A percentile compares a stretch with the other conserved stretches of the same genome.
These are phyloP conservation scores for Leistus spinibarbis DNA, from an alignment of 2,888 invertebrate species.

Conservation along the genomic window DNA sequence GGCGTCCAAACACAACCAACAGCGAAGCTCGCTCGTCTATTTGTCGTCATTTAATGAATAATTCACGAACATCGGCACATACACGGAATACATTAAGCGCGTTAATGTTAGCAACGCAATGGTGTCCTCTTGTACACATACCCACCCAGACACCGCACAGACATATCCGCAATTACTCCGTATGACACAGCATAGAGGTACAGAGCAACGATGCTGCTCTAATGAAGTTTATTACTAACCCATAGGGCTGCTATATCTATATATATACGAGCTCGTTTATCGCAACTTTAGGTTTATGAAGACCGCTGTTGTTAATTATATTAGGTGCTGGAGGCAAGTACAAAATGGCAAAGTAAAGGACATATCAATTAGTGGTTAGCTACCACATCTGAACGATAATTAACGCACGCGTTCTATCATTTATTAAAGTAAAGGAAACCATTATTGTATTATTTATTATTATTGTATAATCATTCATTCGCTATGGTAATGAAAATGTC, in stretches of 20 bases:
- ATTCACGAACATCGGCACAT: conserved; percentile 1
- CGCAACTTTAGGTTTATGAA: neutral
- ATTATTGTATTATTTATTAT: neutral
- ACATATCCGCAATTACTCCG: neutral
- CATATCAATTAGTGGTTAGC: neutral
- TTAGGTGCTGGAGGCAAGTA: neutral
- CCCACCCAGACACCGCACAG: neutral
- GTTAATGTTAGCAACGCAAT: neutral
- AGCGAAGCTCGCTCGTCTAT: neutral
- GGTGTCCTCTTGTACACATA: neutral
- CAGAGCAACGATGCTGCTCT: neutral
- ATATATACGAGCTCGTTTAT: neutral
- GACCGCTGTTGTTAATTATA: neutral
- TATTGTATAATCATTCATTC: neutral
- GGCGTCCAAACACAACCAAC: neutral
- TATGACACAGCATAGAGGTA: neutral
- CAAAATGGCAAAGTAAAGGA: neutral
- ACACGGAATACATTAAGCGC: conserved; percentile 1
- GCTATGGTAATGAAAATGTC: too few species aligned
- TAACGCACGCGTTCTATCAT: neutral
- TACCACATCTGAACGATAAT: neutral
- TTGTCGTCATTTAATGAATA: conserved; percentile 17
- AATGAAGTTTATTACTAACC: neutral
- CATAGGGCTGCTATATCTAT: neutral
- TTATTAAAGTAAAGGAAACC: neutral